Evolutionary conservation across 2,888 invertebrate genomes (phyloP), one percentile per base, ranked within the genome.

Genomic region (Linnaemya vulpina): DNA sequence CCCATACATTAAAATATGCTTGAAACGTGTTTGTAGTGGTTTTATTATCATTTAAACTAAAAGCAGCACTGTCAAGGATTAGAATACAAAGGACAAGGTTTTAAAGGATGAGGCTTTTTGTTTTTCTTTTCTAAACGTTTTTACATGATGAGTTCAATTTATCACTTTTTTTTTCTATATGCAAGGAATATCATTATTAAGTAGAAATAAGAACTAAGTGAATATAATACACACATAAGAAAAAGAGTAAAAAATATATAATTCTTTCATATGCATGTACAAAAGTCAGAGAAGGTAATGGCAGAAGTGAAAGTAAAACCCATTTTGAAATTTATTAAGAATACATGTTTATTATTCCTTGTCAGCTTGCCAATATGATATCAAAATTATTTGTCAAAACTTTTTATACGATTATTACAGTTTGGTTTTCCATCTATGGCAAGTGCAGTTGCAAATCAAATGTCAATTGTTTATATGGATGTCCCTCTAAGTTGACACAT

Each of bases 11-110:
- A 13, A 22, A 38, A 51, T 25, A 62, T 62, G 67, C 43, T 53
- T 55, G 43, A 22, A 49, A 49, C n/a, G 49, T 73, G 25, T 49
- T 43, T 74, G 49, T 51, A 53, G 38, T 60, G 49, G 9, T 58
- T n/a, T n/a, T n/a, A 40, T 22, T 53, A 62, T n/a, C 62, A 70
- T 70, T 63, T 43, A 49, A 71, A 68, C 53, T 62, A 38, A 74
- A 68, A 55, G 76, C 67, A 74, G 82, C 67, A 74, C 67, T 68
- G 38, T 75, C 35, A 76, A 84, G 65, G 46, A 73, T 77, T 77
- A 62, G 40, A 62, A 65, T 22, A 65, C 55, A 75, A 86, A 81
- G 77, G 65, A 84, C 81, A 81, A 85, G 55, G 76, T 25, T 83
- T 78, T 76, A 86, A 82, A 68, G 43, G 63, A 83, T 78, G 13